A percentile compares a stretch with the other conserved stretches of the same genome.
Evolutionary conservation across 2,113 vertebrate genomes (phyloP).

Genomic region (Isichthys henryi): DNA sequence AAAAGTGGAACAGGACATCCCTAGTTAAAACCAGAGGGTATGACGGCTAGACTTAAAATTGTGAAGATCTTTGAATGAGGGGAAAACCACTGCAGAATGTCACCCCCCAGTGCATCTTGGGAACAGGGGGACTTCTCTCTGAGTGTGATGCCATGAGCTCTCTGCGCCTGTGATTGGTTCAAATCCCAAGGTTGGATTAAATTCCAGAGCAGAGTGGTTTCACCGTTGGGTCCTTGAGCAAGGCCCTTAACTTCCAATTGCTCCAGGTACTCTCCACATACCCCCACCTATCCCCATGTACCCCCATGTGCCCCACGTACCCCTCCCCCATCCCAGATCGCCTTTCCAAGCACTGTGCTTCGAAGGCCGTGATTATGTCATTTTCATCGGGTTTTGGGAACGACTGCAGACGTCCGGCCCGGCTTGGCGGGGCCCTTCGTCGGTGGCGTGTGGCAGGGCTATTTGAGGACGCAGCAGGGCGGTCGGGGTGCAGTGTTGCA

Average conservation of each 20-base stretch:
- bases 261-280: neutral
- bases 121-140: neutral
- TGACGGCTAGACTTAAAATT: neutral
- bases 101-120: neutral
- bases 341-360: conserved; percentile 9
- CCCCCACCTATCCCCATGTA: no score
- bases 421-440: no score
- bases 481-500: neutral
- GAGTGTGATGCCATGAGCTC: neutral
- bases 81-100: neutral
- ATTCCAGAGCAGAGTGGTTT: no score
- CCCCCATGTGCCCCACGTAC: no score
- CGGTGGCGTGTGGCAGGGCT: neutral
- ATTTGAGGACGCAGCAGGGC: conserved; percentile 15
- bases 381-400: conserved; percentile 19
- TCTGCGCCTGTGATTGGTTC: neutral
- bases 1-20: neutral
- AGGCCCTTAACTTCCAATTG: no score
- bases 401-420: conserved; percentile 13
- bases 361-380: conserved; percentile 16
- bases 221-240: no score
- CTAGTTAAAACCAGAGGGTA: neutral
- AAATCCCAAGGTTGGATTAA: neutral
- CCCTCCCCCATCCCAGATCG: neutral
- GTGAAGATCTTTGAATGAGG: neutral